phyloP scores from a whole-genome alignment of 2,888 invertebrate species.

The Oligia strigilis region DNA sequence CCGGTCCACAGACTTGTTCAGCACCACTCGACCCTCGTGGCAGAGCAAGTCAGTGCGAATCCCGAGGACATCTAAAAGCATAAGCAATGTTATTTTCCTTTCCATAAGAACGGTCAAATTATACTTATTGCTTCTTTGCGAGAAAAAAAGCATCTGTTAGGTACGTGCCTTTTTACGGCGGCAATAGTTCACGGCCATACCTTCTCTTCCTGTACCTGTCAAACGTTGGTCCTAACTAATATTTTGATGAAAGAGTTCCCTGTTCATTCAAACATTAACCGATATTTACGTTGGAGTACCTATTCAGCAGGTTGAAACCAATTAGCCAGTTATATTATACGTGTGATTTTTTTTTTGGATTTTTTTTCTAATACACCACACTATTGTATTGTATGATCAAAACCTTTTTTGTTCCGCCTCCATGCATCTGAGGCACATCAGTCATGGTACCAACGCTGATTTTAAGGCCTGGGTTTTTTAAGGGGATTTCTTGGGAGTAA shows the following conservation, averaged over 20 bases:
- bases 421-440: not conserved
- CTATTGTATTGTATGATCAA: constrained; percentile 3
- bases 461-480: constrained; percentile 20
- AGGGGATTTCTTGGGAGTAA: constrained; percentile 11
- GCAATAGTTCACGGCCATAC: constrained; percentile 11
- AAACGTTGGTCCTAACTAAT: not conserved
- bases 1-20: constrained; percentile 72
- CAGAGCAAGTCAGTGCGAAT: constrained; percentile 77
- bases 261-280: not conserved
- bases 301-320: not conserved
- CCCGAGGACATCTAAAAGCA: constrained; percentile 80
- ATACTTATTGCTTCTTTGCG: not conserved
- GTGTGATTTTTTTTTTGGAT: not conserved
- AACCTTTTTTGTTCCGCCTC: constrained; percentile 20
- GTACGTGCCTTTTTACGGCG: not conserved
- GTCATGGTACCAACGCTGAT: not conserved
- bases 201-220: constrained; percentile 17
- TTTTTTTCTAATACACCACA: not conserved
- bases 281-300: not conserved
- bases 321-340: not conserved
- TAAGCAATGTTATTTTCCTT: constrained; percentile 25
- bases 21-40: constrained; percentile 73
- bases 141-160: not conserved
- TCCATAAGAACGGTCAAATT: not conserved
- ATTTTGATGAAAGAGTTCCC: not conserved